Percentiles rank a stretch among this genome's conserved stretches.
These are phyloP conservation scores for Asteroscopus sphinx DNA, from an alignment of 2,888 invertebrate genomes.

Conservation along the genomic window DNA sequence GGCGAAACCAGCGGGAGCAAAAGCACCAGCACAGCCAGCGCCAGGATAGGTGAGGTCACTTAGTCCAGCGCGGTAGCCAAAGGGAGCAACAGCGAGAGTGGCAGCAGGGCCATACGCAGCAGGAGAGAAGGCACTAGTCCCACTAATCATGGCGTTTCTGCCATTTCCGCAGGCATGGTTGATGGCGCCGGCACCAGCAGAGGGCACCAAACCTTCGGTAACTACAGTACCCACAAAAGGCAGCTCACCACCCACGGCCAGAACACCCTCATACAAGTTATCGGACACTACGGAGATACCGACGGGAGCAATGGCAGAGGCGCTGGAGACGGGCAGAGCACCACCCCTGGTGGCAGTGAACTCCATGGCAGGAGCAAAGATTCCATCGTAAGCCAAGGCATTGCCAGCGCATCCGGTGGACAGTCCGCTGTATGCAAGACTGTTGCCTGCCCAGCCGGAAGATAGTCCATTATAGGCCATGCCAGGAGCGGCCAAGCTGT, in stretches of 20 bases:
- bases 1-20: slow-evolving; percentile 33
- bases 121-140: slow-evolving; percentile 9
- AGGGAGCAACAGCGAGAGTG: no score
- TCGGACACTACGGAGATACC: slow-evolving; percentile 38
- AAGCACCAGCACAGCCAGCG: no score
- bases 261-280: slow-evolving; percentile 47
- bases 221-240: slow-evolving; percentile 36
- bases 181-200: slow-evolving; percentile 57
- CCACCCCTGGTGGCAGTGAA: slow-evolving; percentile 47
- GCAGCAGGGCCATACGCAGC: neutral
- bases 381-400: neutral
- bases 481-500: neutral
- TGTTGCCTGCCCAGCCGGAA: slow-evolving; percentile 5
- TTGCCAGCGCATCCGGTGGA: no score
- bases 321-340: slow-evolving; percentile 47
- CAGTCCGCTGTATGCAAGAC: slow-evolving; percentile 1
- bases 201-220: no score
- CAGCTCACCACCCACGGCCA: slow-evolving; percentile 20
- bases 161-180: slow-evolving; percentile 64
- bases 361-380: neutral
- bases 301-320: slow-evolving; percentile 45
- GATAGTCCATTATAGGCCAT: neutral
- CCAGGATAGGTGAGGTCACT: no score
- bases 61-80: no score
- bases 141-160: slow-evolving; percentile 43